Evolutionary conservation across 2,113 vertebrate species (phyloP).

Genomic region (Genyomyrus donnyi): DNA sequence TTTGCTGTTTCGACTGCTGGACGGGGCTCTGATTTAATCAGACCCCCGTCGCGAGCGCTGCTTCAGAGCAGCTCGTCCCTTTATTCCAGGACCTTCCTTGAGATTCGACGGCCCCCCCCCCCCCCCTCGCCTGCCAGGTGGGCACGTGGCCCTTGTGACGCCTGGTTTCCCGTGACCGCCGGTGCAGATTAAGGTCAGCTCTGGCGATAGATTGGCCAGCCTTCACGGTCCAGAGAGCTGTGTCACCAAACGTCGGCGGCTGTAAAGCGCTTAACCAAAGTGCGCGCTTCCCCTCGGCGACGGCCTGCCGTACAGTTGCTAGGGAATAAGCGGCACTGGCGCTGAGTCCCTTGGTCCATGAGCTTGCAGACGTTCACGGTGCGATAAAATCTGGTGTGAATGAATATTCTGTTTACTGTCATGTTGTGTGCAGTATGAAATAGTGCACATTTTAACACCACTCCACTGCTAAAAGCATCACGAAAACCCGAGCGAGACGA

Average conservation of each 20-base stretch:
- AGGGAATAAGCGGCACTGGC: constrained; percentile 14
- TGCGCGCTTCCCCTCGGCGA: background rate
- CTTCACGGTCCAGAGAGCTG: background rate
- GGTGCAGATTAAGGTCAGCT: constrained; percentile 32
- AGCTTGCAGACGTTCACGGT: background rate
- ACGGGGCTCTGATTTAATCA: constrained; percentile 60
- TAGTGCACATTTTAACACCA: constrained; percentile 5
- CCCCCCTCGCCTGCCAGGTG: background rate
- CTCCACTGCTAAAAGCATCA: background rate
- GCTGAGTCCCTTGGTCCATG: background rate
- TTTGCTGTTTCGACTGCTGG: constrained; percentile 73
- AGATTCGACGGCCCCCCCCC: constrained; percentile 16
- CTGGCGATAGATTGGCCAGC: constrained; percentile 22
- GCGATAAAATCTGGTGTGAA: constrained; percentile 10
- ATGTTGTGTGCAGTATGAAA: background rate
- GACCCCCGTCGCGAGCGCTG: constrained; percentile 47
- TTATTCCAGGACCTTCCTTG: constrained; percentile 18
- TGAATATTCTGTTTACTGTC: constrained; percentile 11
- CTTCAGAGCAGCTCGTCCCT: constrained; percentile 30
- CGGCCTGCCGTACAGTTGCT: background rate
- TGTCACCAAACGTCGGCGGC: background rate
- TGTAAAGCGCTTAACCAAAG: background rate
- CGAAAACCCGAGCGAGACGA: background rate
- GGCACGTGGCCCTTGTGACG: constrained; percentile 9
- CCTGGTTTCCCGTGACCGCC: constrained; percentile 23